These are phyloP conservation scores for Caerostris darwini DNA, from an alignment of 1,140 invertebrate species.

Conservation along the genomic window DNA sequence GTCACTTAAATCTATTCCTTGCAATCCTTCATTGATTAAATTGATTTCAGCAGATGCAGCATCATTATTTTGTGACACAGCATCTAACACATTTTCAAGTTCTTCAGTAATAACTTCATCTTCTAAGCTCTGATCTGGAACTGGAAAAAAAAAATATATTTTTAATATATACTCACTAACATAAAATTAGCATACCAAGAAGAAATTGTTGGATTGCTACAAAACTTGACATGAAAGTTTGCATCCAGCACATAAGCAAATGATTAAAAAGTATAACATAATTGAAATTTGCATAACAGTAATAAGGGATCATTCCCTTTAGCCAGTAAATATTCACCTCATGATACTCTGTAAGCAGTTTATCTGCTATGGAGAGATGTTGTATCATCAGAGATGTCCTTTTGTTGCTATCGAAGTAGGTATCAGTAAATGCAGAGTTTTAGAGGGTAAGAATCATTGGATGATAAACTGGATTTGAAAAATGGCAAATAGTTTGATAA, in stretches of 20 bases:
- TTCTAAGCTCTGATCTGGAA: slow-evolving; percentile 25
- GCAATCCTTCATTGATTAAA: neutral
- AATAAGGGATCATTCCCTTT: no score
- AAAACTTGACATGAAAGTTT: neutral
- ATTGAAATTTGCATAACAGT: no score
- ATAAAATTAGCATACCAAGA: neutral
- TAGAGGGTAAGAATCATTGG: no score
- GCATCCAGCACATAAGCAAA: neutral
- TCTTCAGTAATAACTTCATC: slow-evolving; percentile 13
- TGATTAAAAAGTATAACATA: no score
- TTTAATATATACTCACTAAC: neutral
- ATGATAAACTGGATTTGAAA: no score
- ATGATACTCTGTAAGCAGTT: no score
- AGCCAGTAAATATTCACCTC: no score
- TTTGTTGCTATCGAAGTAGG: no score
- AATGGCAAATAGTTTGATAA: no score
- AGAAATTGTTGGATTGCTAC: neutral
- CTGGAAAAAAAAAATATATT: neutral
- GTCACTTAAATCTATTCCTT: slow-evolving; percentile 45
- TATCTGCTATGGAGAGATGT: no score
- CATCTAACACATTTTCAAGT: slow-evolving; percentile 16
- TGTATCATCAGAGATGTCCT: no score
- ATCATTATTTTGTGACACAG: neutral
- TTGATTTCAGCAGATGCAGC: neutral
- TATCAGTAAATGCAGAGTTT: no score